These are phyloP conservation scores for Catharus bicknelli DNA, from an alignment of 2,113 vertebrate species.

Conservation along the genomic window DNA sequence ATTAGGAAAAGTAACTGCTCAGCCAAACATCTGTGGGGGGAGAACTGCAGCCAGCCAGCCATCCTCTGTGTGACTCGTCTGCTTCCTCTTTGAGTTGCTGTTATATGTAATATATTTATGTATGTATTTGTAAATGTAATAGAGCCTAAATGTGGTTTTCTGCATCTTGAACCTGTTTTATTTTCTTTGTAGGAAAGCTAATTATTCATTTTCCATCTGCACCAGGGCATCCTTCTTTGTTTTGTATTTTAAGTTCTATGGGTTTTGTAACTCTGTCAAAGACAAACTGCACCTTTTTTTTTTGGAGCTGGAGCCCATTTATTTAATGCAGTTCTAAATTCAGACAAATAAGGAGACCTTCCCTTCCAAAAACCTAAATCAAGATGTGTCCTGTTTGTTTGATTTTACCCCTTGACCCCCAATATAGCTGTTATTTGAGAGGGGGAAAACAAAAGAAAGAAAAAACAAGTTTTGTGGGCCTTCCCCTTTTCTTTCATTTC, in stretches of 20 bases:
- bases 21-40: conserved; percentile 50
- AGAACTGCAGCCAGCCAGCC: conserved; percentile 49
- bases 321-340: conserved; percentile 30
- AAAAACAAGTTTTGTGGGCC: not conserved
- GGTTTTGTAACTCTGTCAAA: conserved; percentile 3
- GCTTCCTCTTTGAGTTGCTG: conserved; percentile 73
- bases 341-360: not conserved
- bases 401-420: not conserved
- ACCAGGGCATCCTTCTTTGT: conserved; percentile 1
- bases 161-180: conserved; percentile 50
- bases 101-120: conserved; percentile 88
- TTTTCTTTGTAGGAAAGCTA: conserved; percentile 62
- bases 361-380: not conserved
- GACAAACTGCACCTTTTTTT: not conserved
- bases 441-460: not conserved
- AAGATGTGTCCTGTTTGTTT: not conserved
- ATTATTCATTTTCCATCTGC: conserved; percentile 11
- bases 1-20: conserved; percentile 57
- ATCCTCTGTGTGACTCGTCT: conserved; percentile 42
- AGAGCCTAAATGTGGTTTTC: conserved; percentile 67
- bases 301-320: not conserved
- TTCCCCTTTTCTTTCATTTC: conserved; percentile 1
- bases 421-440: not conserved
- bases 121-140: conserved; percentile 85
- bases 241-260: not conserved